Base-by-base conservation (phyloP, 2,797 vertebrate species). In the Poecilia picta region DNA sequence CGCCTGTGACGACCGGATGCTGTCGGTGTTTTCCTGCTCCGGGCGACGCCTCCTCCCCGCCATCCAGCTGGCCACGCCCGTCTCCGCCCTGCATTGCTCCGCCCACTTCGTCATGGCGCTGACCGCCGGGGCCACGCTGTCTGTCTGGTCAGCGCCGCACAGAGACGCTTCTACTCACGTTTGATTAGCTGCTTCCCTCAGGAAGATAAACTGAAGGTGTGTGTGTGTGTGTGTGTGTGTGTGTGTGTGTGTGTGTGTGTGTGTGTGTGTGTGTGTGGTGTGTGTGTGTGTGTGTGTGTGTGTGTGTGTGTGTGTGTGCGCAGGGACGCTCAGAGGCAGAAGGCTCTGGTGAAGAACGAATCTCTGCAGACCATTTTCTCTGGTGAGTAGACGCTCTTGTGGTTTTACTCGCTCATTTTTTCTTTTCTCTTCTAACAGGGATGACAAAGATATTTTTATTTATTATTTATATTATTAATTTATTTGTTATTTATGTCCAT, bases 321-420 rank as follows among this genome's bases (percentile, higher is more conserved):
- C 93, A 99, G 98, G 98, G 97, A 99, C 78, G 96, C 98, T 78
- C 97, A 97, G 85, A 98, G 97, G 75, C 97, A 97, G 89, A 95
- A 91, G 47, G 96, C 96, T 51, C 91, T 99, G 93, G 97, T 99
- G 91, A 98, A 97, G 93, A 97, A 99, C 20, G 97, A 98, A 73
- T 97, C 98, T 76, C 95, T 99, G 80, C 94, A 95, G 88, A 97
- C 95, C 64, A 96, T 99, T 85, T 94, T 99, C 92, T 94, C 97
- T 93, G 98, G 98, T 98, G 82, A 93, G 92, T 11, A 5, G 20
- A 72, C 20, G 16, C 18, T 47, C 5, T 57, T 1, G 12, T 10
- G 47, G 18, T 15, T 36, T 36, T 36, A n/a, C 36, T 36, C 36
- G 15, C 45, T 3, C 46, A 5, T 47, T 47, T 5, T 47, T 47